Evolutionary conservation across 2,888 invertebrate species (phyloP), one percentile per base, ranked within the genome.

Genomic region (Oscheius sp.): DNA sequence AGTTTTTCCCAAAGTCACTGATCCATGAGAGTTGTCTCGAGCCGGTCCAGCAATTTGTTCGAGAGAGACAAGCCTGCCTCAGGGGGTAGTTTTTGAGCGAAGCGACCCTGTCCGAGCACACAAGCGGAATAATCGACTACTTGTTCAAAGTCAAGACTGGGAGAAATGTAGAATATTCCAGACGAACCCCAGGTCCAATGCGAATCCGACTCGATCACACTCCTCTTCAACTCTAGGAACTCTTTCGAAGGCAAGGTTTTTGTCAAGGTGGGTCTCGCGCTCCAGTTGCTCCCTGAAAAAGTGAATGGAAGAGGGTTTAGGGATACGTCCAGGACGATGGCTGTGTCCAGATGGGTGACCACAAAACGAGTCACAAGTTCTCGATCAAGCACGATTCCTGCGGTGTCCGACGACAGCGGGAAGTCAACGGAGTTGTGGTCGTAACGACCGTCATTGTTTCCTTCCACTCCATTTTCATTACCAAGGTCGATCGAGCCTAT

Each of bases 391-490:
- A 88, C 66, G 87, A 86, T 47, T 80, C 81, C 3, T 88, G 88
- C 73, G 88, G 88, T 59, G 79, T 88, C 33, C 58, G 87, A 13
- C 77, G 88, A 59, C 83, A 84, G 57, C 68, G 88, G 68, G 87
- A 88, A 76, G 81, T 84, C 32, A 87, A 84, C 73, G 87, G 88
- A 71, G 84, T 88, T 11, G 83, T 85, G 58, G 82, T 88, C 33
- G 78, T 84, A 29, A 80, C 87, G 0, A 87, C 86, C 47, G 83
- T 88, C 4, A 85, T 88, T 71, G 84, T 87, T 57, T 86, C 86
- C 2, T 87, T 87, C 75, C 87, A 87, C 70, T 84, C 87, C 70
- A 86, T 88, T 37, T 88, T 88, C 79, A 86, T 88, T 59, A 88
- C 88, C 2, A 88, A 88, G 79, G 79, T 86, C 7, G 88, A 88